Conservation (phyloP, 2,888 invertebrate genomes). For the Nycteola revayana region DNA sequence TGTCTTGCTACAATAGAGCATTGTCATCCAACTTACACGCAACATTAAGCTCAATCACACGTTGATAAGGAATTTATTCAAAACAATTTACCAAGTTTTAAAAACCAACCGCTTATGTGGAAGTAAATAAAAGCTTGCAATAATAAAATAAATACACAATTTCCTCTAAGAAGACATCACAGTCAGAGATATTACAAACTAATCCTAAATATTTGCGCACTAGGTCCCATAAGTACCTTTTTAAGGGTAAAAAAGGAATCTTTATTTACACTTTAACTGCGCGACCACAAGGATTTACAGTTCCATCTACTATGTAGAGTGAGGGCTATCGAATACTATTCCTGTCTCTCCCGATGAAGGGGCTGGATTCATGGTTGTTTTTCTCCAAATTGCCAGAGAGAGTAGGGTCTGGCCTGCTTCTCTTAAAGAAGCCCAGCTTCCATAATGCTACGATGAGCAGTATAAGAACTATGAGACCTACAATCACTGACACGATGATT, state of each 20-base stretch:
- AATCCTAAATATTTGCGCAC: constrained; percentile 38
- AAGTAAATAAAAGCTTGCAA: constrained; percentile 40
- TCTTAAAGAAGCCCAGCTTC: constrained; percentile 95
- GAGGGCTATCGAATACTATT: constrained; percentile 72
- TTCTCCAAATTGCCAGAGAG: constrained; percentile 90
- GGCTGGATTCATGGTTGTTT: constrained; percentile 86
- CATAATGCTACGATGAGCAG: constrained; percentile 90
- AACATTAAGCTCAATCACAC: too few relatives aligned
- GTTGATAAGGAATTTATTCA: too few relatives aligned
- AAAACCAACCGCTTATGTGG: too few relatives aligned
- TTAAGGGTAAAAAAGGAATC: not conserved
- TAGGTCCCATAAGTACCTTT: too few relatives aligned
- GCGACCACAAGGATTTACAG: constrained; percentile 16
- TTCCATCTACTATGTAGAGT: constrained; percentile 35
- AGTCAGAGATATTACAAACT: constrained; percentile 64
- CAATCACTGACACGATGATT: constrained; percentile 90
- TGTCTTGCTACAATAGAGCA: too few relatives aligned
- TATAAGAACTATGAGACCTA: constrained; percentile 91
- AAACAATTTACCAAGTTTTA: too few relatives aligned
- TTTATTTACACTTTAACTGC: constrained; percentile 30
- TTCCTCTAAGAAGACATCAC: constrained; percentile 80
- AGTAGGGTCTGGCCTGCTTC: constrained; percentile 92
- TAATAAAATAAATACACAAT: constrained; percentile 40
- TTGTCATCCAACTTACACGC: too few relatives aligned
- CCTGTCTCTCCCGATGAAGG: constrained; percentile 77